Conservation (phyloP, 1,140 invertebrate genomes). For the Meloidogyne floridensis region DNA sequence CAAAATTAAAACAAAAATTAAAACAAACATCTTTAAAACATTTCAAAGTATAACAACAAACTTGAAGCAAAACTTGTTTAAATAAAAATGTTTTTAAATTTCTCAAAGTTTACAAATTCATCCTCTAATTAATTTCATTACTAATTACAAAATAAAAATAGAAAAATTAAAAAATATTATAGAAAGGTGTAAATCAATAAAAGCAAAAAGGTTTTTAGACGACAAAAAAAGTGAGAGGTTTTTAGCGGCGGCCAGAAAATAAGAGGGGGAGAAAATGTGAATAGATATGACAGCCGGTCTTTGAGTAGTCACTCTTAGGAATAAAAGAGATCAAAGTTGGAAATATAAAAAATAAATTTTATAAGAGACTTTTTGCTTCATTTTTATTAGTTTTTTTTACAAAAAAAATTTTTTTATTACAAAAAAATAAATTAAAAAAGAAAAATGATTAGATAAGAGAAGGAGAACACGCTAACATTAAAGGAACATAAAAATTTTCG, state of each 20-base stretch:
- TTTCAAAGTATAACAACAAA: too few relatives aligned
- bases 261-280: background rate
- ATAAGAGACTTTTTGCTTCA: background rate
- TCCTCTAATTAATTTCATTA: too few relatives aligned
- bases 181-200: background rate
- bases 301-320: background rate
- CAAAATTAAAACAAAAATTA: too few relatives aligned
- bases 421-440: background rate
- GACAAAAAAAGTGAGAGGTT: background rate
- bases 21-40: too few relatives aligned
- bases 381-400: background rate
- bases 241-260: background rate
- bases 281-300: background rate
- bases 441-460: background rate
- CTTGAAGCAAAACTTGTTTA: too few relatives aligned
- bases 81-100: too few relatives aligned
- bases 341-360: background rate
- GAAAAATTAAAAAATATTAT: background rate
- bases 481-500: too few relatives aligned
- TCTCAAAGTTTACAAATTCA: too few relatives aligned
- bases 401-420: background rate
- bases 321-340: slow-evolving; percentile 1
- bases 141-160: background rate
- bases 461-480: background rate
- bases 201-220: slow-evolving; percentile 3